Percentiles rank a stretch among this genome's conserved stretches.
Evolutionary conservation across 2,888 invertebrate species (phyloP).

Genomic region (Caenorhabditis drosophilae): DNA sequence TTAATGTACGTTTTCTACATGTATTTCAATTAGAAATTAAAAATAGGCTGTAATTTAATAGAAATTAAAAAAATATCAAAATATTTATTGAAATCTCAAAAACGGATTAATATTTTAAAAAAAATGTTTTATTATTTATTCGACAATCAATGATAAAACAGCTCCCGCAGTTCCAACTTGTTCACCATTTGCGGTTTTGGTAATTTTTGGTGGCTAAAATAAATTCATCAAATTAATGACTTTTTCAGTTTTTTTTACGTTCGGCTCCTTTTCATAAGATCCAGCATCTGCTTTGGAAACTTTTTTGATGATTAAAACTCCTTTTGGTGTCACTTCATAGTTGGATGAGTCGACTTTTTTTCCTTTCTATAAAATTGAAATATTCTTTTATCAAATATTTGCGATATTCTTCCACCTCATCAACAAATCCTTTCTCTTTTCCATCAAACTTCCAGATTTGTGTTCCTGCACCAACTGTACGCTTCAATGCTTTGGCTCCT

Average conservation of each 20-base stretch:
- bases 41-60: too few relatives aligned
- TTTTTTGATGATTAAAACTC: conserved; percentile 30
- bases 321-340: conserved; percentile 2
- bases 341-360: conserved; percentile 4
- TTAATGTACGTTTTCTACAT: too few relatives aligned
- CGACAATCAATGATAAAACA: neutral
- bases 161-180: too few relatives aligned
- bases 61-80: too few relatives aligned
- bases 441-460: neutral
- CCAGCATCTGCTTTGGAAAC: conserved; percentile 29
- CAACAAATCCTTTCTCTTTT: conserved; percentile 2
- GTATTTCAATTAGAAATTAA: too few relatives aligned
- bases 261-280: conserved; percentile 16
- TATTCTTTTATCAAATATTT: too few relatives aligned
- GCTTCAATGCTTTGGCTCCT: neutral
- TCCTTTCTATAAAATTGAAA: conserved; percentile 7
- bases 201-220: too few relatives aligned
- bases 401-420: too few relatives aligned
- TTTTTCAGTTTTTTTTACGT: too few relatives aligned
- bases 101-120: neutral
- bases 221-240: too few relatives aligned
- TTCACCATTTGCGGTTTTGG: too few relatives aligned
- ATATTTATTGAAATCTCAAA: neutral
- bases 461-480: neutral
- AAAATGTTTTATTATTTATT: neutral